Evolutionary conservation across 1,140 invertebrate species (phyloP).

Genomic region (Heliothis virescens): DNA sequence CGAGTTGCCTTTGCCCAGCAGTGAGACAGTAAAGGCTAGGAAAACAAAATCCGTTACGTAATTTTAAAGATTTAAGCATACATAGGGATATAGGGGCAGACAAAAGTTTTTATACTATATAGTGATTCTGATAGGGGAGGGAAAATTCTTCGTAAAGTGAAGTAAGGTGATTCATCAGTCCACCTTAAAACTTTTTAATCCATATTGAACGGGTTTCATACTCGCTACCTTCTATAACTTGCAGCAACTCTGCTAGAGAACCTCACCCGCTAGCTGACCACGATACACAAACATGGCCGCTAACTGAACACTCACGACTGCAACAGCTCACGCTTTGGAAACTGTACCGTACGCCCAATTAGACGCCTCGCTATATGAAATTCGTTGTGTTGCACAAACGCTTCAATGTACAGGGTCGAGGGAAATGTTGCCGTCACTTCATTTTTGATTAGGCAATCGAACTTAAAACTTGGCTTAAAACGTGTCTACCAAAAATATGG

Average conservation of each 20-base stretch:
- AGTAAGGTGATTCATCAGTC: no score
- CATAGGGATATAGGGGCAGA: no score
- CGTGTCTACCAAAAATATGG: no score
- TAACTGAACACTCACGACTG: slow-evolving; percentile 50
- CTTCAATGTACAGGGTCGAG: slow-evolving; percentile 1
- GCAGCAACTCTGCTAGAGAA: neutral
- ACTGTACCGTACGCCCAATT: slow-evolving; percentile 42
- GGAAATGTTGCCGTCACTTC: neutral
- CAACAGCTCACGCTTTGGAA: slow-evolving; percentile 51
- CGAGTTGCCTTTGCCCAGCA: no score
- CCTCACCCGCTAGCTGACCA: neutral
- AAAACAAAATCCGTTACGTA: no score
- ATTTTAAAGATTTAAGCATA: no score
- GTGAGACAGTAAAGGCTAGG: no score
- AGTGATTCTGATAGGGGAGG: no score
- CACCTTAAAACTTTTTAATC: no score
- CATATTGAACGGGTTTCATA: no score
- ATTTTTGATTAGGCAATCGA: neutral
- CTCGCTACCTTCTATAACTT: neutral
- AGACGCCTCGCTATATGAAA: slow-evolving; percentile 19
- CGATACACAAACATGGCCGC: slow-evolving; percentile 55
- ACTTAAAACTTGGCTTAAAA: neutral
- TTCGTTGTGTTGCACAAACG: slow-evolving; percentile 17
- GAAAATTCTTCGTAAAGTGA: no score
- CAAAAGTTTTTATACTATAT: no score